Percentiles rank a stretch among this genome's conserved stretches.
These are phyloP conservation scores for Barypeithes pellucidus DNA, from an alignment of 2,888 invertebrate genomes.

Conservation along the genomic window DNA sequence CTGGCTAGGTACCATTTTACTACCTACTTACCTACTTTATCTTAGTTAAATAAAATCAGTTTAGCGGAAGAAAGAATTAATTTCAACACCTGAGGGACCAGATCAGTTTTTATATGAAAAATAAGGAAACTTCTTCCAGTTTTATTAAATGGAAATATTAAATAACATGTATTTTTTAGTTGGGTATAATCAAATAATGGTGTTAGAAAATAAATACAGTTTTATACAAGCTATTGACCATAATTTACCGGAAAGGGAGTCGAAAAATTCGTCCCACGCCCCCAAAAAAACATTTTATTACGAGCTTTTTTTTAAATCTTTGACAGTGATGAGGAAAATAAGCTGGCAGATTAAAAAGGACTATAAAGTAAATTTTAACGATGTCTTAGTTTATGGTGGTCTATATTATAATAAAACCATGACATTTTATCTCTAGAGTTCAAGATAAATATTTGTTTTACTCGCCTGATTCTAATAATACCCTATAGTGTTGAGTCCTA, in stretches of 20 bases:
- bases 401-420: conserved; percentile 44
- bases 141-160: no score
- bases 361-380: conserved; percentile 19
- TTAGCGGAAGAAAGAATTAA: conserved; percentile 3
- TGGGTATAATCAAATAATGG: no score
- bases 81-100: background rate
- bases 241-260: no score
- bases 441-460: conserved; percentile 43
- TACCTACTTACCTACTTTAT: conserved; percentile 27
- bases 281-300: no score
- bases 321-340: background rate
- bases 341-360: conserved; percentile 10
- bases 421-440: conserved; percentile 44
- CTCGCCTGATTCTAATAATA: conserved; percentile 38
- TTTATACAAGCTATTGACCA: no score
- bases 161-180: no score
- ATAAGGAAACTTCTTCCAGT: no score
- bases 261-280: no score
- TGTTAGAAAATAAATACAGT: no score
- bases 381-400: conserved; percentile 39
- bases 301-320: background rate
- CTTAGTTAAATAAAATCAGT: conserved; percentile 14
- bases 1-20: conserved; percentile 29
- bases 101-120: background rate
- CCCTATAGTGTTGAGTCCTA: conserved; percentile 28